These are phyloP conservation scores for Prolemur simus DNA, from an alignment of 2,113 vertebrate genomes.

Conservation along the genomic window DNA sequence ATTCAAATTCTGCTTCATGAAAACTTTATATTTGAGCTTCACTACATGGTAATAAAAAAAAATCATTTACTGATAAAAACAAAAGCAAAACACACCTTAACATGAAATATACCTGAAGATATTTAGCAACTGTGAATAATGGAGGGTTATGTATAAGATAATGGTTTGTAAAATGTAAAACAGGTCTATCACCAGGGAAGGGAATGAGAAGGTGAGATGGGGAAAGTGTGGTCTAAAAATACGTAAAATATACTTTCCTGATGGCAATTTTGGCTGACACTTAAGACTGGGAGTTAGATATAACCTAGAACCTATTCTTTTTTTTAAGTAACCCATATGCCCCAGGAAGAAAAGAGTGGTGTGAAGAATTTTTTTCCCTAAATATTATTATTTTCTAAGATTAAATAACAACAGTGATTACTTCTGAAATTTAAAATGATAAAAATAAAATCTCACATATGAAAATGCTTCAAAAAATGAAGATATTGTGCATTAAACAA, in stretches of 20 bases:
- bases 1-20: conserved; percentile 25
- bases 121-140: conserved; percentile 8
- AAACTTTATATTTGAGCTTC: not conserved
- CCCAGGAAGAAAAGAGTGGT: conserved; percentile 32
- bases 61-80: conserved; percentile 30
- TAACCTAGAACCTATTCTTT: not conserved
- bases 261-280: not conserved
- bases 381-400: conserved; percentile 21
- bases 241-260: not conserved
- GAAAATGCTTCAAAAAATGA: conserved; percentile 47
- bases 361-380: not conserved
- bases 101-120: not conserved
- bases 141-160: not conserved
- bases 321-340: not conserved
- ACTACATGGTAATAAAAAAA: not conserved
- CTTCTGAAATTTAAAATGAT: conserved; percentile 63
- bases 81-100: conserved; percentile 37
- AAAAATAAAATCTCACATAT: conserved; percentile 32
- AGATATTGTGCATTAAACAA: conserved; percentile 32
- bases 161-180: conserved; percentile 33
- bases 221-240: not conserved
- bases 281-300: not conserved
- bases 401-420: conserved; percentile 47
- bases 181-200: not conserved
- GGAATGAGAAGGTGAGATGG: not conserved